Base-by-base conservation (phyloP, 1,140 invertebrate species). In the Aphelenchoides fujianensis region DNA sequence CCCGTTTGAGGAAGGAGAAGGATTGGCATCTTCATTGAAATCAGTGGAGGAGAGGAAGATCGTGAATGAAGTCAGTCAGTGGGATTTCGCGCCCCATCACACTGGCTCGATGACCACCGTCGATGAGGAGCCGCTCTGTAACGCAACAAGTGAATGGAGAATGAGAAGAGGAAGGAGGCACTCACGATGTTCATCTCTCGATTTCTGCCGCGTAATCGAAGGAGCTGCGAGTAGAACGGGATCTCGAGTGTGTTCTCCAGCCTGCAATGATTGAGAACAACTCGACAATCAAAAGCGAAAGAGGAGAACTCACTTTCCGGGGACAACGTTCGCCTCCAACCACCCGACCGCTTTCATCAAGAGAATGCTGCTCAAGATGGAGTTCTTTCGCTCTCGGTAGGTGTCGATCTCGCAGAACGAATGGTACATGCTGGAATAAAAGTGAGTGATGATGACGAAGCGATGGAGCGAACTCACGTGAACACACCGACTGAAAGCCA, bases 391-490 rank as follows among this genome's bases (percentile, higher is more conserved):
- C 55, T 82, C 80, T 9, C 72, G 63, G 28, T 69, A 74, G 30
- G 81, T 68, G 34, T 82, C 81, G 34, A 84, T 68, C 69, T 82
- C 81, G 62, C 76, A 82, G 61, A 77, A 82, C 9, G 82, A 74
- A 36, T 82, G 81, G 48, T 82, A 82, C 16, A 78, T 48, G 31
- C 81, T 83, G 69, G 35, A 80, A 74, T 41, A 52, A 30, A 16
- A 34, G 41, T 32, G 28, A 35, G 31, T n/a, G n/a, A n/a, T n/a
- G 61, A 41, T 23, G 23, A 48, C 41, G 41, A 23, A 48, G 32
- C 19, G 32, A 52, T 36, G n/a, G 5, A 19, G 16, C 31, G 52
- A 61, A 76, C 79, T 63, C 62, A 82, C 80, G 72, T 70, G 62
- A 82, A 82, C 1, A 82, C 72, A 31, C 76, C 70, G 53, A 59